phyloP scores from a whole-genome alignment of 2,113 vertebrate species.

The Colius striatus region DNA sequence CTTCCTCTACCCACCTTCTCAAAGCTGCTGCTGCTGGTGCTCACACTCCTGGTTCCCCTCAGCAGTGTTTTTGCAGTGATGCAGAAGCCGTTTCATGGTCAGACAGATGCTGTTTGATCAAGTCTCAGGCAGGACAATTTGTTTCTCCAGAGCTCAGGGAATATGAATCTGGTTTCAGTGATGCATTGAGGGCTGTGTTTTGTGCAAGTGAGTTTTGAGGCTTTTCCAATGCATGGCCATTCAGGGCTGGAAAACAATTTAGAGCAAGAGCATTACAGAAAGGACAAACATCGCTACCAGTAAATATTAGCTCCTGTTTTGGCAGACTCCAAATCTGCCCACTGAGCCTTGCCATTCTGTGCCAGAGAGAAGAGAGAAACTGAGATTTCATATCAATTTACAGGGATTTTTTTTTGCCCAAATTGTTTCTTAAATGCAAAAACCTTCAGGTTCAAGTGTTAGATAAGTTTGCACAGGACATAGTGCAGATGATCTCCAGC shows the following conservation, averaged over 20 bases:
- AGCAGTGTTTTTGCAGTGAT: neutral
- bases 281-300: neutral
- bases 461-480: neutral
- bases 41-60: neutral
- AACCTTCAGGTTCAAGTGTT: neutral
- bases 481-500: neutral
- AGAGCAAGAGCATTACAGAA: neutral
- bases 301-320: constrained; percentile 11
- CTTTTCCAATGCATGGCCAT: neutral
- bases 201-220: neutral
- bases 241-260: neutral
- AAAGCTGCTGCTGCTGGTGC: neutral
- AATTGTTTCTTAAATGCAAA: neutral
- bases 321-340: neutral
- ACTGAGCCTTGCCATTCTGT: neutral
- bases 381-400: neutral
- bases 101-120: neutral
- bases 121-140: neutral
- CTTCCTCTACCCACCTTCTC: neutral
- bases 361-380: neutral
- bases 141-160: neutral
- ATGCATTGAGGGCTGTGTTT: fast-evolving
- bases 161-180: neutral
- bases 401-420: neutral
- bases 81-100: neutral